phyloP scores from a whole-genome alignment of 2,797 vertebrate genomes.

The Thalassophryne amazonica region DNA sequence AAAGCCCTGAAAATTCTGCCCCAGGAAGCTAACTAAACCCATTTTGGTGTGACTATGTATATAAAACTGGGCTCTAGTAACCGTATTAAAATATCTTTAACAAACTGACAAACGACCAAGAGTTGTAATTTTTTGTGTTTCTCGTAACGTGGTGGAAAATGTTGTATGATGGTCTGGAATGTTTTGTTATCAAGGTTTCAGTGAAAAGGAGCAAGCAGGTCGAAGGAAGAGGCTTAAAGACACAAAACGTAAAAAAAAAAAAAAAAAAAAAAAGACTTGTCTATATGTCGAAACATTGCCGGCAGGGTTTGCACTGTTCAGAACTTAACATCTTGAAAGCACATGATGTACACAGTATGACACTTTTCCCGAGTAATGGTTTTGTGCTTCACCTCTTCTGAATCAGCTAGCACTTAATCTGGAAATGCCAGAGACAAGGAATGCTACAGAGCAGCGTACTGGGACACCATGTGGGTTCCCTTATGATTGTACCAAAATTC shows the following conservation, averaged over 20 bases:
- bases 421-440: conserved; percentile 8
- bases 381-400: conserved; percentile 3
- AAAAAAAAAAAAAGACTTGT: no score
- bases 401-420: conserved; percentile 1
- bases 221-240: no score
- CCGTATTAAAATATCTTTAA: background rate
- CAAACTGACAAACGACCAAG: background rate
- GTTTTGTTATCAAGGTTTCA: conserved; percentile 1
- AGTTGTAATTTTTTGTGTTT: background rate
- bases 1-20: background rate
- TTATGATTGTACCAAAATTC: conserved; percentile 64
- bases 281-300: no score
- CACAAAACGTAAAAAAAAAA: no score
- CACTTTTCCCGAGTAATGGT: background rate
- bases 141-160: background rate
- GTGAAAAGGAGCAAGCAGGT: conserved; percentile 12
- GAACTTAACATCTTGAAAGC: background rate
- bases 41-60: background rate
- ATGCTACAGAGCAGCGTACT: conserved; percentile 37
- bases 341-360: background rate
- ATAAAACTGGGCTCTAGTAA: background rate
- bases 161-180: background rate
- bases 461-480: conserved; percentile 18
- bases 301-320: background rate
- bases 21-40: background rate